These are phyloP conservation scores for Dendropsophus ebraccatus DNA, from an alignment of 2,113 vertebrate species.

Conservation along the genomic window DNA sequence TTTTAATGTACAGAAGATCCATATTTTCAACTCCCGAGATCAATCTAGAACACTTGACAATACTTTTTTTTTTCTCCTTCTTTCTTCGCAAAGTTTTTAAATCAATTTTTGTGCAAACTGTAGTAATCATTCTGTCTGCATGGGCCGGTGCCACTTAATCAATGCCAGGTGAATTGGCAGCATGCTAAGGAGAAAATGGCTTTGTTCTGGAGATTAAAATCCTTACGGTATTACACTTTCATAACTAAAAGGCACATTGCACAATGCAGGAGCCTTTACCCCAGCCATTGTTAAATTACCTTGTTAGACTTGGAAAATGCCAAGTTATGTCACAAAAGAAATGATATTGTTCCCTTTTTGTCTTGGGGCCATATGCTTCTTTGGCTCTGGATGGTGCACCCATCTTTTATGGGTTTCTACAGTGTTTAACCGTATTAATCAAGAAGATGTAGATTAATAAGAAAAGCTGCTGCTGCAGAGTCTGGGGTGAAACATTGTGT, in stretches of 20 bases:
- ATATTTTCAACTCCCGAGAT: conserved; percentile 33
- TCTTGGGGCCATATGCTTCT: not conserved
- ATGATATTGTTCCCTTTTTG: not conserved
- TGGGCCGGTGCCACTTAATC: conserved; percentile 21
- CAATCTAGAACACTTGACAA: conserved; percentile 43
- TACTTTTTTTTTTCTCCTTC: conserved; percentile 6
- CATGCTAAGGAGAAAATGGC: conserved; percentile 54
- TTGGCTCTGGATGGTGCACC: not conserved
- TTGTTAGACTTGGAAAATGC: not conserved
- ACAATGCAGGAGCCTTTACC: not conserved
- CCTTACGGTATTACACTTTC: conserved; percentile 43
- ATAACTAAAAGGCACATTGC: not conserved
- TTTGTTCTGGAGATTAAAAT: conserved; percentile 39
- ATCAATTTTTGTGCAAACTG: conserved; percentile 47
- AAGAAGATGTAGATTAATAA: not conserved
- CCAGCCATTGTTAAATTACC: not conserved
- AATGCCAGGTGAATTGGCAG: conserved; percentile 55
- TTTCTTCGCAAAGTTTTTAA: conserved; percentile 30
- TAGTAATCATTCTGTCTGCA: conserved; percentile 53
- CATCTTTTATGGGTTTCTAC: not conserved
- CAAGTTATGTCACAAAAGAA: not conserved
- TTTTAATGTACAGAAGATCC: conserved; percentile 54
- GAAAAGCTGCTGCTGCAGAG: not conserved
- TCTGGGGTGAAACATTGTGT: not conserved
- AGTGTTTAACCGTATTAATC: not conserved